phyloP scores from a whole-genome alignment of 2,888 invertebrate genomes.

The Tineola bisselliella region DNA sequence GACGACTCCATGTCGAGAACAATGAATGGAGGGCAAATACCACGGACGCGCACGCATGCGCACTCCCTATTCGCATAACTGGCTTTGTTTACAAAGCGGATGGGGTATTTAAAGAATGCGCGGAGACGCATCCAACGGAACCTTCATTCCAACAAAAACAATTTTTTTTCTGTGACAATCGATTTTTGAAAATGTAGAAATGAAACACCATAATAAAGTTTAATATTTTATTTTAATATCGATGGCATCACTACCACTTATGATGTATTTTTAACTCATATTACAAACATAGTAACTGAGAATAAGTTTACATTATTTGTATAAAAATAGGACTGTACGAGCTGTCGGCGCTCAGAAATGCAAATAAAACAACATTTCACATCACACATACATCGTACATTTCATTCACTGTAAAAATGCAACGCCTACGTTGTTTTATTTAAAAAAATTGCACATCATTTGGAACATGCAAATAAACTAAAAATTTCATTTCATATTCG shows the following conservation, averaged over 20 bases:
- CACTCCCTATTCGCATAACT: not conserved
- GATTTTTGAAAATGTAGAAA: too few relatives aligned
- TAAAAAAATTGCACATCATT: constrained; percentile 58
- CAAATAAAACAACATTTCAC: constrained; percentile 45
- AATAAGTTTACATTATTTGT: constrained; percentile 60
- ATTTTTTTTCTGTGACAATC: too few relatives aligned
- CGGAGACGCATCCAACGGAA: too few relatives aligned
- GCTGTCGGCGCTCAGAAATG: constrained; percentile 39
- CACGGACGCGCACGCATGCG: not conserved
- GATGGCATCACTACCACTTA: constrained; percentile 51
- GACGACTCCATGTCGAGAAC: not conserved
- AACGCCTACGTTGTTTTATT: not conserved
- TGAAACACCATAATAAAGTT: constrained; percentile 30
- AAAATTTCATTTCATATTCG: not conserved
- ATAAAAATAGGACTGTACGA: constrained; percentile 67
- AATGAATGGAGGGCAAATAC: not conserved
- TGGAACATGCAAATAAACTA: constrained; percentile 29
- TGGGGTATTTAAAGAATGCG: too few relatives aligned
- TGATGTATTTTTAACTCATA: constrained; percentile 46
- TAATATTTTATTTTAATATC: constrained; percentile 51
- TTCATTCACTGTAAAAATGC: not conserved
- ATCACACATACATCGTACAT: constrained; percentile 14
- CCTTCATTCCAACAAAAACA: too few relatives aligned
- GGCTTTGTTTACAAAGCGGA: not conserved
- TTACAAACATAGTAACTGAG: constrained; percentile 62